These are phyloP conservation scores for Bathynomus jamesi DNA, from an alignment of 1,140 invertebrate genomes.

Conservation along the genomic window DNA sequence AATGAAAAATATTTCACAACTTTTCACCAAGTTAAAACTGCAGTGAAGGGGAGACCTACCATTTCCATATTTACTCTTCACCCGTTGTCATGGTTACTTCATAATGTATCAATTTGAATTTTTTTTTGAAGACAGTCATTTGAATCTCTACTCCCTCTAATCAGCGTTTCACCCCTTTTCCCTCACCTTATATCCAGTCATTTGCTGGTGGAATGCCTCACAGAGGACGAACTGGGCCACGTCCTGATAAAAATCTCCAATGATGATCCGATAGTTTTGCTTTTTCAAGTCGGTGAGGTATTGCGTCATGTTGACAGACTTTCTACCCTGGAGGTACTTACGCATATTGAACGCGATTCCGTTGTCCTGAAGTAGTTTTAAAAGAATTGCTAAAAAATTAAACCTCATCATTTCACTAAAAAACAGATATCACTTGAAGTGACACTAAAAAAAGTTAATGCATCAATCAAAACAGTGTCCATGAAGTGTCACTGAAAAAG, in stretches of 20 bases:
- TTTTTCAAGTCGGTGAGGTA: conserved; percentile 56
- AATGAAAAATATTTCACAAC: no score
- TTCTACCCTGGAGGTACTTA: conserved; percentile 25
- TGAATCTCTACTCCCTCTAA: no score
- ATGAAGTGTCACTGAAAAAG: no score
- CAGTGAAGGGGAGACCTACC: no score
- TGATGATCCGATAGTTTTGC: conserved; percentile 61
- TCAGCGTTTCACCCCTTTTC: no score
- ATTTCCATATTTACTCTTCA: no score
- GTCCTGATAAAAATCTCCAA: conserved; percentile 65
- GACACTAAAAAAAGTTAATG: no score
- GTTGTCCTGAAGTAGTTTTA: conserved; percentile 15
- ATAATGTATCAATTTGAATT: no score
- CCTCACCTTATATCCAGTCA: conserved; percentile 38
- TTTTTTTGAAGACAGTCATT: no score
- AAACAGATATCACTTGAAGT: background rate
- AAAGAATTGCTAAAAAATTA: background rate
- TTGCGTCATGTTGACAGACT: conserved; percentile 11
- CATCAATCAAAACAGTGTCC: no score
- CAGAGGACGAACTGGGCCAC: conserved; percentile 63
- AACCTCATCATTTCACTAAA: background rate
- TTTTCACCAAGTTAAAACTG: no score
- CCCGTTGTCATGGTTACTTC: no score
- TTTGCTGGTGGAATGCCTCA: conserved; percentile 59
- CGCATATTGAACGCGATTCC: conserved; percentile 17